These are phyloP conservation scores for Aphaenogaster ashmeadi DNA, from an alignment of 1,140 invertebrate genomes.

Conservation along the genomic window DNA sequence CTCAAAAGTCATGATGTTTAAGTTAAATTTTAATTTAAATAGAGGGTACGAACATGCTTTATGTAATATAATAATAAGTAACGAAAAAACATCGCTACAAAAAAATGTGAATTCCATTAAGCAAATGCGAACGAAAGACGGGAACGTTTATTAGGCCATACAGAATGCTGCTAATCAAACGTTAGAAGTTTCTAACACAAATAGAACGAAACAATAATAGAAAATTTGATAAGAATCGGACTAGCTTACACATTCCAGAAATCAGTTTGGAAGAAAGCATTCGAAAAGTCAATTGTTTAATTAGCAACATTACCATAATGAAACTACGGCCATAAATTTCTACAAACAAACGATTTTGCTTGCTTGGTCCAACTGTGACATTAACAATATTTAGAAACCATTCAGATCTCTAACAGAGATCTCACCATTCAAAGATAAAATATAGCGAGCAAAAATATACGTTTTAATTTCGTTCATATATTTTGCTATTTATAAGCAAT, in stretches of 20 bases:
- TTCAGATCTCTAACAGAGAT: not conserved
- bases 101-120: conserved; percentile 18
- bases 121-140: not conserved
- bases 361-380: not conserved
- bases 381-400: not conserved
- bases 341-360: conserved; percentile 13
- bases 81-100: not conserved
- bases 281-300: not conserved
- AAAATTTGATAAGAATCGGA: conserved; percentile 12
- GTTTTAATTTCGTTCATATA: conserved; percentile 26
- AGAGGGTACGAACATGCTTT: not conserved
- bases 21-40: not conserved
- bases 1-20: not conserved
- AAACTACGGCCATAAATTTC: not conserved
- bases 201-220: not conserved
- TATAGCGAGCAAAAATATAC: not conserved
- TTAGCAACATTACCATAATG: conserved; percentile 9
- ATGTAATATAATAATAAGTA: conserved; percentile 8
- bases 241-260: conserved; percentile 22
- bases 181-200: conserved; percentile 1
- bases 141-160: not conserved
- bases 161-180: conserved; percentile 27
- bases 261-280: not conserved
- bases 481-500: not conserved
- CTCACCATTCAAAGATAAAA: not conserved